Evolutionary conservation across 2,888 invertebrate species (phyloP), one percentile per base, ranked within the genome.

Genomic region (Dermolepida albohirtum): DNA sequence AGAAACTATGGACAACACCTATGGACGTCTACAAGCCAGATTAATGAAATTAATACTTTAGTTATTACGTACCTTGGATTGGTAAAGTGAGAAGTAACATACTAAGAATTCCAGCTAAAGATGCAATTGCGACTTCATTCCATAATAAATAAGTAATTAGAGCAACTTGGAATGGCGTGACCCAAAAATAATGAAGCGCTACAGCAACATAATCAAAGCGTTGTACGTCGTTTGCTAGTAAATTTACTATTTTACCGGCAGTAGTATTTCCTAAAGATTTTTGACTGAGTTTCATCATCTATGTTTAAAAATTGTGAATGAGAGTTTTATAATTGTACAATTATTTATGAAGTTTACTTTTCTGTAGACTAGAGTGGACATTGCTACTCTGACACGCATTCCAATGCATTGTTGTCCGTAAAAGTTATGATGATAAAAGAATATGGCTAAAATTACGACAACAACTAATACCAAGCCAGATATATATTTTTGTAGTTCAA

Each of bases 161-260:
- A 0, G 87, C 84, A 2, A 90, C 88, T 77, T 92, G 90, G 12
- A 93, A 84, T 0, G 94, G 94, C 82, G 92, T 90, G 64, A 94
- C 88, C 92, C 94, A 93, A 43, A 94, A 78, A 78, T 90, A 93
- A 81, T 94, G 92, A 11, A 93, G 81, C 75, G 89, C 88, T 39
- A 89, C 74, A 17, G 89, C 86, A 16, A 90, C 87, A 80, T 89
- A 81, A 78, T 95, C 95, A 79, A 95, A 93, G 70, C 93, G 87
- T 75, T 89, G 90, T 1, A 94, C 93, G 78, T 95, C 95, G 76
- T 94, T 95, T 0, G 94, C 92, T 83, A 95, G 85, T 63, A 95
- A 82, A 80, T 95, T 95, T 52, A 95, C 89, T 73, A 95, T 89
- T 82, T 94, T 91, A 0, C 94, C 94, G 74, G 91, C 80, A 82